Base-by-base conservation (phyloP, 2,797 vertebrate species). In the Poecilia velifera region DNA sequence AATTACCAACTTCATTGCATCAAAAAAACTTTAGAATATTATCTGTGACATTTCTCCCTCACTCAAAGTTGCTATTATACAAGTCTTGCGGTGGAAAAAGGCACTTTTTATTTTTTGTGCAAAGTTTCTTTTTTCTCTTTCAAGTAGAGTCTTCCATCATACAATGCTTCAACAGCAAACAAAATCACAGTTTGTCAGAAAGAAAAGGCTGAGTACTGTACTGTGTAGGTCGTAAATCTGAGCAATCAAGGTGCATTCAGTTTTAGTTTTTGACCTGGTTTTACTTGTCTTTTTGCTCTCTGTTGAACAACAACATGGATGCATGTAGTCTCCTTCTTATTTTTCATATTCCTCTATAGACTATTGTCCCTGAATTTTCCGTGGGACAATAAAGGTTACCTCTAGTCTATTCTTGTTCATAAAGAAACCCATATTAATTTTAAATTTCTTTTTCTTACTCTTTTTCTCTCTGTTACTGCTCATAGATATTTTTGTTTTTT, bases 91-190 rank as follows among this genome's bases (percentile, higher is more conserved):
- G 4, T 59, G 3, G 20, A 66, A 2, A 66, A 20, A 10, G 64
- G 4, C 31, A 16, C 4, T 36, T 39, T 20, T 68, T 68, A 13
- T 13, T 25, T 43, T 70, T 41, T 43, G 9, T 43, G 22, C 41
- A 25, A 41, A 70, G 0, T 43, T 43, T 41, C 6, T 0, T 41
- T 68, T 68, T 68, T 43, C 22, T 68, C 39, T 70, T 43, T n/a
- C 22, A 45, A 43, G 66, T 25, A n/a, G 1, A 25, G 4, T 22
- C 72, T 49, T 57, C 0, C 8, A 45, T 53, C 14, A 31, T 53
- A 55, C 62, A 57, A 62, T 55, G 31, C 55, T 51, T 3, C 22
- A 74, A 82, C 22, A 74, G 81, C 66, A 81, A 81, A 80, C 71
- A 74, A 74, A 85, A 64, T 36, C 16, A 62, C 28, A 64, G 14